Percentiles rank a stretch among this genome's conserved stretches.
Conservation (phyloP, 92 coral and sea anemone genomes). For the Galaxea fascicularis region DNA sequence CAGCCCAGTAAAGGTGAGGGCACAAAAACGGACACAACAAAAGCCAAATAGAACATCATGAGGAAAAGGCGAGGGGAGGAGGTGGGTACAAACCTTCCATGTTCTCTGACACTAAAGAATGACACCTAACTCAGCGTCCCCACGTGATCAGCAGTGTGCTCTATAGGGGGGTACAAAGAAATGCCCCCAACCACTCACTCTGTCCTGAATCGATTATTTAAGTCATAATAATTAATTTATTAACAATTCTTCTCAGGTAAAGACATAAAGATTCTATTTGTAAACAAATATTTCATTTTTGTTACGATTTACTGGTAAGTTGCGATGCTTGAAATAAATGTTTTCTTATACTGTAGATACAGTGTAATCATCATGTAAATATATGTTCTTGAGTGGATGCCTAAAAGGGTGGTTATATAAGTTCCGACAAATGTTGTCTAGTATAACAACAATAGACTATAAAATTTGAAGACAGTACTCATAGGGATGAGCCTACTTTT, state of each 20-base stretch:
- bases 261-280: background rate
- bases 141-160: background rate
- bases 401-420: background rate
- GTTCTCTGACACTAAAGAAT: constrained; percentile 3
- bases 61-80: too few species aligned
- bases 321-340: constrained; percentile 3
- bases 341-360: constrained; percentile 1
- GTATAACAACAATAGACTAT: background rate
- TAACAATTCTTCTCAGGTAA: background rate
- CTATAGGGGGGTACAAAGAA: background rate
- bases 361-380: constrained; percentile 4
- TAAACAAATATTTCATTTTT: constrained; percentile 8
- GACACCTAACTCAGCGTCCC: too few species aligned
- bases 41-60: too few species aligned
- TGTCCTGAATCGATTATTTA: background rate
- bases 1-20: too few species aligned
- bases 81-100: background rate
- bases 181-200: background rate
- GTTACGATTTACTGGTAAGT: constrained; percentile 5
- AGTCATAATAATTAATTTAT: background rate
- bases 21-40: too few species aligned
- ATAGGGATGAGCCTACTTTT: constrained; percentile 5
- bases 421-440: constrained; percentile 11
- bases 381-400: background rate
- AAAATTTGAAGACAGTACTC: constrained; percentile 2